Conservation (phyloP, 2,888 invertebrate genomes). For the Flexamia atlantica region DNA sequence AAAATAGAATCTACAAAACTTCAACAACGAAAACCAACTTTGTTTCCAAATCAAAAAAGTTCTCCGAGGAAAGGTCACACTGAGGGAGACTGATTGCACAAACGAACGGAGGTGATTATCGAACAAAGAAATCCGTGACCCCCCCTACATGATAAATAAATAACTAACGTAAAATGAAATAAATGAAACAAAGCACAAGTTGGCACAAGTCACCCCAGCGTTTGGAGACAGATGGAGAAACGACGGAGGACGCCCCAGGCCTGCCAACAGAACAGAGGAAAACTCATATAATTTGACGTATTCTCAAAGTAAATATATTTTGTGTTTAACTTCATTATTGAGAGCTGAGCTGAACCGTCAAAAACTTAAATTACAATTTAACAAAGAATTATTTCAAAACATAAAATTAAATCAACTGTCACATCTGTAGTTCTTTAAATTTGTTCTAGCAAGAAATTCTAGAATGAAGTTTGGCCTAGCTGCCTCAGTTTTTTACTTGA, state of each 20-base stretch:
- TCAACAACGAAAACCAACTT: slow-evolving; percentile 43
- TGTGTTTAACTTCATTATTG: no score
- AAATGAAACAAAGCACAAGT: slow-evolving; percentile 46
- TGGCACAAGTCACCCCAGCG: slow-evolving; percentile 44
- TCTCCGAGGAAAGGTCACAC: slow-evolving; percentile 10
- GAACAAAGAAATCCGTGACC: slow-evolving; percentile 7
- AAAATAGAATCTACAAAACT: slow-evolving; percentile 56
- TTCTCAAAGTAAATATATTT: no score
- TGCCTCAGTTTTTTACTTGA: no score
- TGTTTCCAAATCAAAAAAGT: slow-evolving; percentile 9
- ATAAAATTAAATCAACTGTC: no score
- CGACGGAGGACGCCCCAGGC: slow-evolving; percentile 3
- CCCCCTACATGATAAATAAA: slow-evolving; percentile 12
- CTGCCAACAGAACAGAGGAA: slow-evolving; percentile 15
- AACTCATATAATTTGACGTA: no score
- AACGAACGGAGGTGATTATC: slow-evolving; percentile 6
- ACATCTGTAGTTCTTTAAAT: no score
- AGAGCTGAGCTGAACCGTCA: no score
- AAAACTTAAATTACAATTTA: no score
- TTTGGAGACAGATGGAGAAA: slow-evolving; percentile 7
- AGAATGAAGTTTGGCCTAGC: no score
- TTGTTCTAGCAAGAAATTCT: no score
- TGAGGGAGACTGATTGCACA: slow-evolving; percentile 20
- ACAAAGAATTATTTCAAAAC: no score
- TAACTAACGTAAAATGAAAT: slow-evolving; percentile 39